These are phyloP conservation scores for Bombus vancouverensis DNA, from an alignment of 1,140 invertebrate genomes.

Conservation along the genomic window DNA sequence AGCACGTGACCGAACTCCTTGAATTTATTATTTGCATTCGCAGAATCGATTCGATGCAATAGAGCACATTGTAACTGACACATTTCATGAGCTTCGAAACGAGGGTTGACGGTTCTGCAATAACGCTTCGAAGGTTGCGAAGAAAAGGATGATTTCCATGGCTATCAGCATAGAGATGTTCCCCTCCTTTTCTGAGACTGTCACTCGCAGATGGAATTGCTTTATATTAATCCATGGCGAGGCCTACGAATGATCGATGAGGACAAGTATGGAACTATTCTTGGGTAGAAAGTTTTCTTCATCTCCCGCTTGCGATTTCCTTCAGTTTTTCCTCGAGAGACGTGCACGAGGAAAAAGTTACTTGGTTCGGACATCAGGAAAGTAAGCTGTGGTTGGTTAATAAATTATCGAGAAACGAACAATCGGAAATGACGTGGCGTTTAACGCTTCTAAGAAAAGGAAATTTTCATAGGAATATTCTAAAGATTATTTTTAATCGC, in stretches of 20 bases:
- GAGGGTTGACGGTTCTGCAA: conserved; percentile 57
- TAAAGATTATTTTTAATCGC: no score
- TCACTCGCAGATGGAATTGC: conserved; percentile 57
- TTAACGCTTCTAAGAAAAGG: no score
- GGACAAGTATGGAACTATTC: conserved; percentile 52
- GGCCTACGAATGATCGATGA: conserved; percentile 53
- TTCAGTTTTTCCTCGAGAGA: not conserved
- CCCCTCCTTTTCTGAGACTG: conserved; percentile 46
- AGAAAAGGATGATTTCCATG: conserved; percentile 57
- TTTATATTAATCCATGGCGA: conserved; percentile 54
- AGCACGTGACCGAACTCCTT: not conserved
- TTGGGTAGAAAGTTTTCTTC: not conserved
- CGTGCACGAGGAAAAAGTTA: not conserved
- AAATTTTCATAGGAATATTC: no score
- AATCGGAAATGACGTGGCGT: not conserved
- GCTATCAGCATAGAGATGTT: conserved; percentile 36
- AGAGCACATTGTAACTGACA: conserved; percentile 50
- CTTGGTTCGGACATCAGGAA: not conserved
- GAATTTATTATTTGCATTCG: conserved; percentile 20
- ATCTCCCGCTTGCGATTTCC: not conserved
- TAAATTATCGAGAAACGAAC: not conserved
- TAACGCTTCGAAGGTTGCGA: conserved; percentile 48
- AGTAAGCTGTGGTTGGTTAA: not conserved
- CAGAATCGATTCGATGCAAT: not conserved
- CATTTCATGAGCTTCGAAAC: conserved; percentile 43